phyloP scores from a whole-genome alignment of 1,140 invertebrate genomes.

The Ladona fulva region DNA sequence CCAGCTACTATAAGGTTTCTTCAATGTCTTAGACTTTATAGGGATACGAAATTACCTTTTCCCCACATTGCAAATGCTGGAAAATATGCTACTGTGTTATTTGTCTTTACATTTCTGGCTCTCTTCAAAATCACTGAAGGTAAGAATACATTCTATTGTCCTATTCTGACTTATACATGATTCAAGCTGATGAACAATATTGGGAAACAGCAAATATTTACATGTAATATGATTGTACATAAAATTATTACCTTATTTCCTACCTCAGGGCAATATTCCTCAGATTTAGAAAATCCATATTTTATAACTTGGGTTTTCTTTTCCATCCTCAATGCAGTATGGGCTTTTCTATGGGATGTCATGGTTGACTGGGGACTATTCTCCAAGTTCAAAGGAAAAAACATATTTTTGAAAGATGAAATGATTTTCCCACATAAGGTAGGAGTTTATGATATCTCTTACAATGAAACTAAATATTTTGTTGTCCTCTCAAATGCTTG shows the following conservation, averaged over 20 bases:
- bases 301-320: slow-evolving; percentile 61
- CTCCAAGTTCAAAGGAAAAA: slow-evolving; percentile 37
- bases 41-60: slow-evolving; percentile 80
- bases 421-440: background rate
- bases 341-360: slow-evolving; percentile 79
- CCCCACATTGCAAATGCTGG: slow-evolving; percentile 95
- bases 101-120: slow-evolving; percentile 81
- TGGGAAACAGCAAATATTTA: too few species aligned
- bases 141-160: slow-evolving; percentile 32
- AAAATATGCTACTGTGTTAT: slow-evolving; percentile 96
- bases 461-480: too few species aligned
- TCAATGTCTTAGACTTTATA: slow-evolving; percentile 91
- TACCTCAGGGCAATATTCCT: slow-evolving; percentile 17
- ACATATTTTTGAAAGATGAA: background rate
- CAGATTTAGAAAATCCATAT: slow-evolving; percentile 49
- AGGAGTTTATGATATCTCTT: background rate
- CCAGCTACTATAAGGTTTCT: slow-evolving; percentile 97
- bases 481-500: too few species aligned
- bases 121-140: slow-evolving; percentile 57
- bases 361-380: slow-evolving; percentile 90
- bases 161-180: too few species aligned
- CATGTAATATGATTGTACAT: too few species aligned
- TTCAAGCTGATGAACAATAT: too few species aligned
- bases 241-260: too few species aligned
- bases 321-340: slow-evolving; percentile 61